These are phyloP conservation scores for Lepidocyrtoides sp. DNA, from an alignment of 2,888 invertebrate species.

Conservation along the genomic window DNA sequence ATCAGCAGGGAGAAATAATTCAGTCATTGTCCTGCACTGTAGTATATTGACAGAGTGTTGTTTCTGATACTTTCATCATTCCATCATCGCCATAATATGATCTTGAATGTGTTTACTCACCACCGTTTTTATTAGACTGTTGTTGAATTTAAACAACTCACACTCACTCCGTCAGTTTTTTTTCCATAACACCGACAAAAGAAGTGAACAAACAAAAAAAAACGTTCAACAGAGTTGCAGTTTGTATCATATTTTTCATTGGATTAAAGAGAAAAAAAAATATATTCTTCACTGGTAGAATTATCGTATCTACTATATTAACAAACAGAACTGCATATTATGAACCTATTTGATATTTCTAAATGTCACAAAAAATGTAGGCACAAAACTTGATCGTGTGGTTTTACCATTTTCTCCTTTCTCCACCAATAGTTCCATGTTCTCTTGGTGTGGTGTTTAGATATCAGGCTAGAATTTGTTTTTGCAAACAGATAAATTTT, in stretches of 20 bases:
- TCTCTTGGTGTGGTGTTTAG: not conserved
- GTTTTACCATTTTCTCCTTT: not conserved
- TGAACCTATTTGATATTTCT: not conserved
- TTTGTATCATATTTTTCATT: not conserved
- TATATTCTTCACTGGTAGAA: not conserved
- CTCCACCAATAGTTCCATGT: not conserved
- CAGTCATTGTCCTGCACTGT: constrained; percentile 44
- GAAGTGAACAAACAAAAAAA: not conserved
- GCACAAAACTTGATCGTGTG: not conserved
- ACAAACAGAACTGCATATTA: not conserved
- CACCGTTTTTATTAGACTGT: not conserved
- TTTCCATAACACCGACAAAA: not conserved
- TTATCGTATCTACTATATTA: no score
- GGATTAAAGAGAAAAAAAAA: not conserved
- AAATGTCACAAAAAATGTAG: not conserved
- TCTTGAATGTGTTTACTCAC: constrained; percentile 13
- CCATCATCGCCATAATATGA: not conserved
- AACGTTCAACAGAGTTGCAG: not conserved
- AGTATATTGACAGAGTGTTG: constrained; percentile 1
- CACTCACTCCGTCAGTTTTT: not conserved
- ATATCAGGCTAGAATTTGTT: not conserved
- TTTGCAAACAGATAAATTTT: not conserved
- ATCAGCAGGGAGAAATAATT: not conserved
- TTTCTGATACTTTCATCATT: not conserved
- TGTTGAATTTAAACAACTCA: not conserved